Base-by-base conservation (phyloP, 2,113 vertebrate species). In the Forbesichthys papilliferus region DNA sequence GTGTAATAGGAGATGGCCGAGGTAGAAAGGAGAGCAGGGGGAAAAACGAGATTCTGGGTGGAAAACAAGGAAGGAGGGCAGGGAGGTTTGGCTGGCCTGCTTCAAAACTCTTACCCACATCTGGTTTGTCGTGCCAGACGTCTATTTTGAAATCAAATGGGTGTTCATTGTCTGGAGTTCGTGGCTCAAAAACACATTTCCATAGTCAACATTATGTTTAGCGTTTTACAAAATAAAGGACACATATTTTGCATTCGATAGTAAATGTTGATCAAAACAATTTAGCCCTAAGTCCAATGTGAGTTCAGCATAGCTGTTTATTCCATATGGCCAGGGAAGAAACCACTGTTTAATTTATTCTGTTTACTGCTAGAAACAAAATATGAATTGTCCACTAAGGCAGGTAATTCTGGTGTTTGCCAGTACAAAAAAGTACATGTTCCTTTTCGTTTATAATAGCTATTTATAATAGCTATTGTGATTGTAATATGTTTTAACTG, bases 381-480 rank as follows among this genome's bases (percentile, higher is more conserved):
- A 64, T 27, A 73, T 4, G 86, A 79, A 78, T 73, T 65, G 36
- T 59, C 33, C 71, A 20, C 70, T 55, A 1, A 1, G 53, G 56
- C 77, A 85, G 46, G 27, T 85, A 78, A 88, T 86, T 85, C 66
- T 75, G 81, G 79, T 51, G 69, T 73, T 60, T 84, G 84, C 78
- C 74, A 74, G 51, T 48, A 73, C 62, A 68, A 42, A 78, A 71
- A 69, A 72, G 71, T 53, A 76, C 62, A 61, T 79, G 74, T 76
- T 69, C 14, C n/a, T 71, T 71, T 70, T 53, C 48, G 77, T 74
- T 27, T 71, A 61, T 86, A 81, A 87, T 82, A 74, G 63, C 72
- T 86, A 84, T 87, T 84, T 62, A 33, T 85, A 81, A 87, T 82
- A 74, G 63, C 70, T 86, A 84, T 87, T 84, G 59, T 27, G 27